Conservation (phyloP, 2,113 vertebrate genomes). For the Microcebus tavaratra region DNA sequence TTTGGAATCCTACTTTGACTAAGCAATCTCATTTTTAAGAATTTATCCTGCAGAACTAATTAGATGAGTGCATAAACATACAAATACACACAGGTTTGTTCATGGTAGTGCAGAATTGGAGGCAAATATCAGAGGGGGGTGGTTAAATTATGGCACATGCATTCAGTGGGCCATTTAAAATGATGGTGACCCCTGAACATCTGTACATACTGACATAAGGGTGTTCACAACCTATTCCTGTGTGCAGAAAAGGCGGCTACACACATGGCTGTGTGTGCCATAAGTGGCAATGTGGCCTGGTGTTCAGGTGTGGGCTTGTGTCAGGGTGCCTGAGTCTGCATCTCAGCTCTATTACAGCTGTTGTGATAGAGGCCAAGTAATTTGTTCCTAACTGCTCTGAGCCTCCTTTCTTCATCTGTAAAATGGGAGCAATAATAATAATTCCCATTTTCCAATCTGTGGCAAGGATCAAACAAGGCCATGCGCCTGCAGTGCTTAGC, state of each 20-base stretch:
- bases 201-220: rapidly evolving
- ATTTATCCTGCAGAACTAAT: not conserved
- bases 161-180: not conserved
- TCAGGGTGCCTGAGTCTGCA: not conserved
- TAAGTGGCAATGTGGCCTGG: not conserved
- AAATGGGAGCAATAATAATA: not conserved
- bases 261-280: not conserved
- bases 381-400: not conserved
- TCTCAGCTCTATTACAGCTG: not conserved
- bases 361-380: not conserved
- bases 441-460: not conserved
- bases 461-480: rapidly evolving
- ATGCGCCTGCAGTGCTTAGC: not conserved
- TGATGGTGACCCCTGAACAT: not conserved
- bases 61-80: rapidly evolving
- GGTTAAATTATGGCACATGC: not conserved
- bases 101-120: not conserved
- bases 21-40: not conserved
- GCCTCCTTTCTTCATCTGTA: not conserved
- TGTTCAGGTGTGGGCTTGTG: not conserved
- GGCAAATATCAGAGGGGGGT: not conserved
- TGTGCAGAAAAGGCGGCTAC: not conserved
- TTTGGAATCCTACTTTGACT: too few relatives aligned
- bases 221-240: not conserved
- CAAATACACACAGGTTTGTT: not conserved